These are phyloP conservation scores for Pygmarrhopalites habei DNA, from an alignment of 1,140 invertebrate genomes.

Conservation along the genomic window DNA sequence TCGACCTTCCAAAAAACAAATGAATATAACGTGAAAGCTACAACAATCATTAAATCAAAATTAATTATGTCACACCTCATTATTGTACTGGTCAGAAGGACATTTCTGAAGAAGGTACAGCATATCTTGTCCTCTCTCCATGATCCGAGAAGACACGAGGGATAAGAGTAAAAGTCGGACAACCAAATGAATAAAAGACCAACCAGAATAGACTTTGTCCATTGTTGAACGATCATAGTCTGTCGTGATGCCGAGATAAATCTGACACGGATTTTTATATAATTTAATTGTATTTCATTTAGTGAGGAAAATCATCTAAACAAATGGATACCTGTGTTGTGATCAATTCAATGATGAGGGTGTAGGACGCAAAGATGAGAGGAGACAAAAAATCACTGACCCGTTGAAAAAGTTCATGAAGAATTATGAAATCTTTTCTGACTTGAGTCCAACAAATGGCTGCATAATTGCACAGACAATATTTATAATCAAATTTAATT, in stretches of 20 bases:
- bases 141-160: background rate
- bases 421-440: background rate
- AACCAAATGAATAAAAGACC: conserved; percentile 17
- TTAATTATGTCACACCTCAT: background rate
- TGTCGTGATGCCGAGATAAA: conserved; percentile 10
- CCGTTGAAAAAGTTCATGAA: background rate
- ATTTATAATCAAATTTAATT: background rate
- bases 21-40: too few species aligned
- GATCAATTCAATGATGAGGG: conserved; percentile 3
- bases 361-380: conserved; percentile 12
- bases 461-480: background rate
- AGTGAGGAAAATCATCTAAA: background rate
- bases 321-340: conserved; percentile 16
- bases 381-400: conserved; percentile 11
- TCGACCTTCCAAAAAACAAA: conserved; percentile 2
- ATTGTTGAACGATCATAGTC: background rate
- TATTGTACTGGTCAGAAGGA: conserved; percentile 12
- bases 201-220: conserved; percentile 4
- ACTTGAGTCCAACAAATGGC: background rate
- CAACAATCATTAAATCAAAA: too few species aligned
- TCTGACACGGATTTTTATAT: background rate
- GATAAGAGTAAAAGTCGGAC: background rate
- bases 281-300: too few species aligned
- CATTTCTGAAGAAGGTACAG: conserved; percentile 17
- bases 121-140: conserved; percentile 1